Base-by-base conservation (phyloP, 2,797 vertebrate genomes). In the Thripadectes ignobilis region DNA sequence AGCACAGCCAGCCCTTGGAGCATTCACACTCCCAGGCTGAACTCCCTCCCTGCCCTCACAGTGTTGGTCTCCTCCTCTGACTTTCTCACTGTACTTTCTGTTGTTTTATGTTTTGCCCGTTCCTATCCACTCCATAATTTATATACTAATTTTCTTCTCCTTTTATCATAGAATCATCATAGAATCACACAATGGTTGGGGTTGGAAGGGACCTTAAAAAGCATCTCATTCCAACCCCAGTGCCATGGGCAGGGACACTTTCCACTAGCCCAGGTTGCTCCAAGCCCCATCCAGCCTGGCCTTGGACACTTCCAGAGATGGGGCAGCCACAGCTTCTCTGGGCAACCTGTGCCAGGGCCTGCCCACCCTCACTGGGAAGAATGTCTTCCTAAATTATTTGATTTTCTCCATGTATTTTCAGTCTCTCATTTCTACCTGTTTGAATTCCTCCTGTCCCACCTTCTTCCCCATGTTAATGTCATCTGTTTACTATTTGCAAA, bases 391-490 rank as follows among this genome's bases (percentile, higher is more conserved):
- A 30, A 51, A 39, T 58, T 27, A 48, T 87, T 80, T 61, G 26
- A 45, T 34, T 62, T 55, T 46, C 14, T 39, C 32, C 39, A 26
- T 39, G 14, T 69, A 49, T 49, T 72, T 91, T 76, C 83, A 86
- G 83, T 36, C 81, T 95, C 49, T 91, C 73, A 97, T 95, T 97
- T 93, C 93, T 89, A 30, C 80, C 69, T 89, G 14, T 92, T 96
- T 95, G 76, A 97, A 93, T 45, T 80, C 81, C 65, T 36, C 10
- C 34, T 85, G 41, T 62, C 34, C 49, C 78, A 36, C 63, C 46
- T 67, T 85, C 48, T 84, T 91, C 51, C 89, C 66, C 65, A 59
- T 67, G 72, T 79, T 94, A 90, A 92, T 75, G 61, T 49, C 15
- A 16, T 61, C 54, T 93, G 27, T 93, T 97, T 96, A 36, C 59